These are phyloP conservation scores for Procambarus virginalis DNA, from an alignment of 1,140 invertebrate species.

Conservation along the genomic window DNA sequence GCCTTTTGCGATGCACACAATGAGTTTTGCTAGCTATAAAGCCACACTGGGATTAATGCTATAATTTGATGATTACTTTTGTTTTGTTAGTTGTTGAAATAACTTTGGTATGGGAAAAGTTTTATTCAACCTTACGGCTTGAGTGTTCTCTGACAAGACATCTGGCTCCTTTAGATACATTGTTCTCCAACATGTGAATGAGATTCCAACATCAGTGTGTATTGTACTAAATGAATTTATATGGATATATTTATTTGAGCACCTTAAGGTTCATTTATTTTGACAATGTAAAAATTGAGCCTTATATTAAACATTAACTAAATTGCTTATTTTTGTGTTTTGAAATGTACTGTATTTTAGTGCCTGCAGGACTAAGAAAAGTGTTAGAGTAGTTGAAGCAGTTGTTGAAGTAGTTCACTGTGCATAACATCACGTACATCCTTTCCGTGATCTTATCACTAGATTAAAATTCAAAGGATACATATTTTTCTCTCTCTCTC, in stretches of 20 bases:
- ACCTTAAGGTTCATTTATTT: not conserved
- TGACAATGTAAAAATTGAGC: not conserved
- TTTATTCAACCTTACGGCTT: not conserved
- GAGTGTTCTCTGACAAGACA: not conserved
- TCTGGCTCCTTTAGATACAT: not conserved
- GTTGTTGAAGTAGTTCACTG: too few relatives aligned
- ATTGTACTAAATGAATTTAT: not conserved
- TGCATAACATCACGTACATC: too few relatives aligned
- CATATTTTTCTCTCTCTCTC: too few relatives aligned
- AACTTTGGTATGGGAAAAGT: not conserved
- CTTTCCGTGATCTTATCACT: too few relatives aligned
- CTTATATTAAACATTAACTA: not conserved
- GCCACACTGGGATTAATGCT: too few relatives aligned
- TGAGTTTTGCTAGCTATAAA: not conserved
- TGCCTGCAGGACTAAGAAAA: not conserved
- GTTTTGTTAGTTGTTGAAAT: too few relatives aligned
- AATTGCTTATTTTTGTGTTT: not conserved
- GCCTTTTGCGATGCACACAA: not conserved
- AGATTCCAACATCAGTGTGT: not conserved
- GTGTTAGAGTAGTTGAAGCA: not conserved
- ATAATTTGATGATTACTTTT: too few relatives aligned
- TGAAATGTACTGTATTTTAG: not conserved
- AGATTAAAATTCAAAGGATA: too few relatives aligned
- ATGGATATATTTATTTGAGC: not conserved
- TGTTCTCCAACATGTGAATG: not conserved